Evolutionary conservation across 2,797 vertebrate species (phyloP).

Genomic region (Neomorphus geoffroyi): DNA sequence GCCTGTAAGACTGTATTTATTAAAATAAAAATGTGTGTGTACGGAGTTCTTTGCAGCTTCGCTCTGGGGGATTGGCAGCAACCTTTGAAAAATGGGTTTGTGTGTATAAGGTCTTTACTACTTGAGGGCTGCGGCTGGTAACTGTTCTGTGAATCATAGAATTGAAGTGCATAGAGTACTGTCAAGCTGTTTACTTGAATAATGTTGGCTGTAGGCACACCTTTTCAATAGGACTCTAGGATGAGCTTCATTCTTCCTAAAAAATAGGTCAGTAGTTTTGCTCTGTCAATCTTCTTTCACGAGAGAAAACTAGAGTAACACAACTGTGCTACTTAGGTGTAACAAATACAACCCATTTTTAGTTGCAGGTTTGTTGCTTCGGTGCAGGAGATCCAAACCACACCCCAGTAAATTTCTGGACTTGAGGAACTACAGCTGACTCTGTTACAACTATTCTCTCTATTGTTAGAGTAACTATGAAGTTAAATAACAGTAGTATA

Average conservation of each 20-base stretch:
- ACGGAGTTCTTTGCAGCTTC: background rate
- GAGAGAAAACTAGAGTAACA: background rate
- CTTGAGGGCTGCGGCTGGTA: background rate
- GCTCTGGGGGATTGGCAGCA: background rate
- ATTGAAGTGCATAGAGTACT: background rate
- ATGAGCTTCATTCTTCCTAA: background rate
- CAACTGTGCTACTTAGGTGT: background rate
- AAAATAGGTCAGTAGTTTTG: background rate
- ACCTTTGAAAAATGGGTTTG: background rate
- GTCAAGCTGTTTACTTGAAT: background rate
- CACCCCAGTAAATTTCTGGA: background rate
- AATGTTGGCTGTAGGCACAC: background rate
- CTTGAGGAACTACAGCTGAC: background rate
- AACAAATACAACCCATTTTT: background rate
- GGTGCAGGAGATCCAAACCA: background rate
- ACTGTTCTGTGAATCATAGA: background rate
- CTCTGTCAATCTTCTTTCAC: background rate
- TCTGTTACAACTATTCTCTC: background rate
- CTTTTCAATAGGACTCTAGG: background rate
- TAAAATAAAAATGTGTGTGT: slow-evolving; percentile 68
- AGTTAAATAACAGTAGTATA: background rate
- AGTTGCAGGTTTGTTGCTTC: background rate
- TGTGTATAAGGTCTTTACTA: background rate
- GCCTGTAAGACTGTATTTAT: slow-evolving; percentile 74
- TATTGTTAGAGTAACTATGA: background rate